phyloP scores from a whole-genome alignment of 2,113 vertebrate genomes.

The Zosterops pallidus region DNA sequence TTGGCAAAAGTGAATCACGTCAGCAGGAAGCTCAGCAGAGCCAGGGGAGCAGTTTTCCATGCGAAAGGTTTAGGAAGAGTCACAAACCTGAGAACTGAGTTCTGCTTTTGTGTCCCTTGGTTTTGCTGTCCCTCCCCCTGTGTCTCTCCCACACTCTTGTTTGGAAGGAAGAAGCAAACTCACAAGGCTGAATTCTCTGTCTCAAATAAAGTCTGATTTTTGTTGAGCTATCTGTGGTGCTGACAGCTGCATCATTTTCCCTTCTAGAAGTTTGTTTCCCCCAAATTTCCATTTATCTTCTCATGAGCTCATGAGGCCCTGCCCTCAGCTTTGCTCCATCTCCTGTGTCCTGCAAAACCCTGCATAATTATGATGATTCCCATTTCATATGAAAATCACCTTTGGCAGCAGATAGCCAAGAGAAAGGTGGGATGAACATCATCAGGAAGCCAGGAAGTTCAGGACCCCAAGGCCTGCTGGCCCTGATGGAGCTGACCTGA shows the following conservation, averaged over 20 bases:
- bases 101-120: neutral
- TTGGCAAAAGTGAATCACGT: neutral
- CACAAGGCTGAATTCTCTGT: neutral
- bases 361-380: neutral
- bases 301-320: neutral
- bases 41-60: neutral
- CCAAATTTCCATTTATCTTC: neutral
- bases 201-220: neutral
- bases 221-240: neutral
- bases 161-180: neutral
- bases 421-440: neutral
- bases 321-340: neutral
- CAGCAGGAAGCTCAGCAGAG: neutral
- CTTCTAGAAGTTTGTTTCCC: neutral
- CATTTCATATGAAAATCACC: neutral
- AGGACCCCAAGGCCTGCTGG: neutral
- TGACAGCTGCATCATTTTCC: neutral
- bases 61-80: neutral
- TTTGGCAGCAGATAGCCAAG: neutral
- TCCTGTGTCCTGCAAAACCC: neutral
- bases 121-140: neutral
- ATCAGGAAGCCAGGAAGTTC: neutral
- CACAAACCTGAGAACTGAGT: neutral
- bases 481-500: neutral
- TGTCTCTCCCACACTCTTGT: neutral